A percentile compares a stretch with the other conserved stretches of the same genome.
phyloP scores from a whole-genome alignment of 2,888 invertebrate species.

The Sialis lutaria region DNA sequence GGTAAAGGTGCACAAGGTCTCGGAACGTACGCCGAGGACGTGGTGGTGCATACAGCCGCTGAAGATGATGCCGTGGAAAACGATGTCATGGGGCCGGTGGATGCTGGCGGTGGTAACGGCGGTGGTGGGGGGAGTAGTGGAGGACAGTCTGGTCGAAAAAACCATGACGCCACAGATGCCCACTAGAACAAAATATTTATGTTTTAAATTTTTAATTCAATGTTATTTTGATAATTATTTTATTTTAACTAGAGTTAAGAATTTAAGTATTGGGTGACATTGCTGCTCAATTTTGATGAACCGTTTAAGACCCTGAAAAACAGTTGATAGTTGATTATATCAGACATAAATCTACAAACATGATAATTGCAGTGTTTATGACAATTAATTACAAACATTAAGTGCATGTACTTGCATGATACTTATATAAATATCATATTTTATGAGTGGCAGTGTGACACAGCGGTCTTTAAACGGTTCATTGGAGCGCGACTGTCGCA shows the following conservation, averaged over 20 bases:
- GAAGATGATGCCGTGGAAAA: constrained; percentile 9
- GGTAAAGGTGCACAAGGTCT: constrained; percentile 9
- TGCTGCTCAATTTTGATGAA: too few species aligned
- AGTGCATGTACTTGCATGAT: too few species aligned
- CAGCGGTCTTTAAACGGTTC: too few species aligned
- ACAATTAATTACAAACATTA: too few species aligned
- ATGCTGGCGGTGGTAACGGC: constrained; percentile 7
- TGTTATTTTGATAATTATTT: neutral
- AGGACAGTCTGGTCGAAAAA: constrained; percentile 24
- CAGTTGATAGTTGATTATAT: too few species aligned
- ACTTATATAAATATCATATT: too few species aligned
- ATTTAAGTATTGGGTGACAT: too few species aligned
- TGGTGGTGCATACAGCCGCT: constrained; percentile 1
- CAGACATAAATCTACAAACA: too few species aligned
- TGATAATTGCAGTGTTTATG: too few species aligned
- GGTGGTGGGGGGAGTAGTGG: constrained; percentile 10
- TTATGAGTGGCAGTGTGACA: too few species aligned
- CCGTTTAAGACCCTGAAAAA: too few species aligned
- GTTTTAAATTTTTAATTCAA: neutral
- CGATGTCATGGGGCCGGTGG: constrained; percentile 3
- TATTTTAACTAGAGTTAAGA: neutral
- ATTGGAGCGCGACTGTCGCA: too few species aligned
- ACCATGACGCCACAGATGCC: constrained; percentile 31
- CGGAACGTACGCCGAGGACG: constrained; percentile 7
- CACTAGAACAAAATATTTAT: constrained; percentile 21